A percentile compares a stretch with the other conserved stretches of the same genome.
Evolutionary conservation across 2,888 invertebrate species (phyloP).

Genomic region (Carcina quercana): DNA sequence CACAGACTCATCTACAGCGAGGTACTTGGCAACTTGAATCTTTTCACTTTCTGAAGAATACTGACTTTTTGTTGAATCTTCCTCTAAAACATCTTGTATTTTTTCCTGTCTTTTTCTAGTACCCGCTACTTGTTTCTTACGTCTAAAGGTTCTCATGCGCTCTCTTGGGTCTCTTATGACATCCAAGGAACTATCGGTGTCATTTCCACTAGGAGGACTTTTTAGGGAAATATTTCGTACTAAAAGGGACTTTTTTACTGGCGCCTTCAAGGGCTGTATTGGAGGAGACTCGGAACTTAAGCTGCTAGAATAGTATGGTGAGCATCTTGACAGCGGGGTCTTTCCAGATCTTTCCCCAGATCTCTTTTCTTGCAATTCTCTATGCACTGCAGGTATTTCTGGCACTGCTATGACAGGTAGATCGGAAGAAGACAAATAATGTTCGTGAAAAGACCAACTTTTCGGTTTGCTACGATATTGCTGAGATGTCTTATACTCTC

Average conservation of each 20-base stretch:
- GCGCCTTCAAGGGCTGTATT: constrained; percentile 77
- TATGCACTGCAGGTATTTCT: constrained; percentile 60
- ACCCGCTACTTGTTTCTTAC: constrained; percentile 77
- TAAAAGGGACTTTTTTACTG: constrained; percentile 77
- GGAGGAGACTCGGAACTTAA: constrained; percentile 84
- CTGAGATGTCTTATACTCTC: constrained; percentile 75
- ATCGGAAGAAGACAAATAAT: constrained; percentile 72
- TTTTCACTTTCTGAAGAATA: constrained; percentile 69
- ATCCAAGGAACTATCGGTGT: constrained; percentile 81
- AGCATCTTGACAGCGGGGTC: constrained; percentile 78
- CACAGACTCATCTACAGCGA: constrained; percentile 53
- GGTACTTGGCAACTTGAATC: constrained; percentile 47
- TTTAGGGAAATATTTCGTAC: constrained; percentile 76
- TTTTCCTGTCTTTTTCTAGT: constrained; percentile 73
- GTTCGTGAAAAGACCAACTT: constrained; percentile 79
- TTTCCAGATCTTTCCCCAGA: constrained; percentile 63
- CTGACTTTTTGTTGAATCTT: constrained; percentile 67
- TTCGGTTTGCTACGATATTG: constrained; percentile 74
- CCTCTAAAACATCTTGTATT: constrained; percentile 69
- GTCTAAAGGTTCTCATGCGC: constrained; percentile 79
- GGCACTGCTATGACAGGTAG: constrained; percentile 72
- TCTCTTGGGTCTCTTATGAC: constrained; percentile 80
- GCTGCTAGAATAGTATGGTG: constrained; percentile 84
- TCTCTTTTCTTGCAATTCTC: constrained; percentile 62
- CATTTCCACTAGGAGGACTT: constrained; percentile 83